Evolutionary conservation across 2,888 invertebrate genomes (phyloP), one percentile per base, ranked within the genome.

Genomic region (Odontocerum albicorne): DNA sequence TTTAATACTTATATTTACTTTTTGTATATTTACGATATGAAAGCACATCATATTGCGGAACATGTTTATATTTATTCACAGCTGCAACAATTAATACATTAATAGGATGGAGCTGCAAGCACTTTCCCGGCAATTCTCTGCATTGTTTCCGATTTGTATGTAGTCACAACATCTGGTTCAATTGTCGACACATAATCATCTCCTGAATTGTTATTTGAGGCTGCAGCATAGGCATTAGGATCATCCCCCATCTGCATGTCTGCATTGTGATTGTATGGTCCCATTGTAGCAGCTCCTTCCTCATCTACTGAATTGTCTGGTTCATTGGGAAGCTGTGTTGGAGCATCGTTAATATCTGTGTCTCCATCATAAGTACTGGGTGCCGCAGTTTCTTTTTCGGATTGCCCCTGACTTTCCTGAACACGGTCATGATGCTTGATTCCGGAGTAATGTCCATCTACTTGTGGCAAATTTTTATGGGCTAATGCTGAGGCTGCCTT

Each of bases 181-280:
- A 80, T 77, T 63, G 82, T 81, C 62, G 82, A 80, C 50, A 74
- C 74, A 61, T 66, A 67, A 54, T 73, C 73, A 31, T 78, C 78
- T 49, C 80, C 81, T 38, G 71, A 72, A 53, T 73, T 72, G 61
- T 65, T 67, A 57, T 67, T 70, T 44, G 72, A 72, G 46, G 71
- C 72, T 44, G 71, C 72, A 57, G 71, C 75, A 66, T 74, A 76
- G 62, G 80, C 77, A 55, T 77, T 72, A 38, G 82, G 80, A 66
- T 81, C 81, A 64, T 80, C 80, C 50, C 80, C 81, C 77, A 80
- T 77, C 63, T 70, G 68, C 20, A 63, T 62, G 60, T 79, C 76
- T 59, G 74, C 74, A 57, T 75, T 69, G 63, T 74, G 78, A 65
- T 84, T 83, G 66, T 85, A 85, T 2, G 85, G 85, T 10, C 85